phyloP scores from a whole-genome alignment of 2,797 vertebrate genomes.

The Peromyscus nudipes region DNA sequence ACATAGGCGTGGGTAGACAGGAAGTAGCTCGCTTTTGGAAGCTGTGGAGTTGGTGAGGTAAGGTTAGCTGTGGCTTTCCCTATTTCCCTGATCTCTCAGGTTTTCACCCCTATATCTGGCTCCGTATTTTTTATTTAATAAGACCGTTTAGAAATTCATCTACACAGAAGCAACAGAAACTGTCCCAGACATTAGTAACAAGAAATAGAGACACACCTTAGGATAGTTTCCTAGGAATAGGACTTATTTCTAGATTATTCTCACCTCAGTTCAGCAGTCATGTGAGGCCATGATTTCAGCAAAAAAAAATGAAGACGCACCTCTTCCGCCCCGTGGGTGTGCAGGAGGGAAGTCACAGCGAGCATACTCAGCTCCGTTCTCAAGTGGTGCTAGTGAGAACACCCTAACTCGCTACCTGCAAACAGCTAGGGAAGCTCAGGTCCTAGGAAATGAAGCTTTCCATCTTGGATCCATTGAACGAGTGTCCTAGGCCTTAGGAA shows the following conservation, averaged over 20 bases:
- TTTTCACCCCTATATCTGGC: no score
- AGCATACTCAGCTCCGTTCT: background rate
- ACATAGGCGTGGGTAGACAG: no score
- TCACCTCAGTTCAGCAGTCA: background rate
- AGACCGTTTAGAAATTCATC: no score
- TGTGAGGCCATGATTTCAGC: background rate
- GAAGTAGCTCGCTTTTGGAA: no score
- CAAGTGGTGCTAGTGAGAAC: background rate
- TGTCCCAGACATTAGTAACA: background rate
- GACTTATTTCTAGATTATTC: background rate
- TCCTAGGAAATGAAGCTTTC: slow-evolving; percentile 24
- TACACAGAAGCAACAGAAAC: background rate
- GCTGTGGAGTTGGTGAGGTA: no score
- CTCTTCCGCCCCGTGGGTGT: background rate
- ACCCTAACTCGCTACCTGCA: background rate
- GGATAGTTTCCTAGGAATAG: background rate
- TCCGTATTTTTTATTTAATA: no score
- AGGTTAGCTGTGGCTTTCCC: no score
- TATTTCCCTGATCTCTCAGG: no score
- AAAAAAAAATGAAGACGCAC: background rate
- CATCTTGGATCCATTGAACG: background rate
- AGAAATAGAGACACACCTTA: background rate
- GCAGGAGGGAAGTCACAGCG: background rate
- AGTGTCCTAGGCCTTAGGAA: background rate
- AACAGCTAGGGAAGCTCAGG: background rate